phyloP scores from a whole-genome alignment of 2,888 invertebrate species.

The Dimorphilus gyrociliatus region DNA sequence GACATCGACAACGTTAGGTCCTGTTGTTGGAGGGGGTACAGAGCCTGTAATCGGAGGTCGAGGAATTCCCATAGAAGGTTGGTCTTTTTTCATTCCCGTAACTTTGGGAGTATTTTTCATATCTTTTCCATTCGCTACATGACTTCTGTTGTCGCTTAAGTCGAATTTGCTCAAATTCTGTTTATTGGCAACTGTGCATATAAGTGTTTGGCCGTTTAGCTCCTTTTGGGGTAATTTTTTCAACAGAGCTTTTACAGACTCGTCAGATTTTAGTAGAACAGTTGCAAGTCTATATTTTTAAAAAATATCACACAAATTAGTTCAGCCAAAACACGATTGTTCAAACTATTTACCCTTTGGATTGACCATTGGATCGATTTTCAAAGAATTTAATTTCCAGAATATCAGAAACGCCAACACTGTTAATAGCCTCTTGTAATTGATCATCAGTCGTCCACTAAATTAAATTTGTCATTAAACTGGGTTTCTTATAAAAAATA shows the following conservation, averaged over 20 bases:
- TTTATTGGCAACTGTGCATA: conserved; percentile 86
- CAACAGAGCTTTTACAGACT: conserved; percentile 69
- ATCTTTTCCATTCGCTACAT: conserved; percentile 10
- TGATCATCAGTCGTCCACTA: conserved; percentile 98
- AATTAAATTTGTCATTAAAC: conserved; percentile 16
- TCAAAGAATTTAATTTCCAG: conserved; percentile 98
- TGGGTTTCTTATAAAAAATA: neutral
- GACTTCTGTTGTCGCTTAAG: conserved; percentile 32
- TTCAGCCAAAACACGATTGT: neutral
- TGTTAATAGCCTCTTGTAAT: conserved; percentile 70
- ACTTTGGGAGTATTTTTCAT: too few species aligned
- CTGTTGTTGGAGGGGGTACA: too few species aligned
- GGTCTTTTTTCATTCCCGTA: too few species aligned
- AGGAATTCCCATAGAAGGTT: too few species aligned
- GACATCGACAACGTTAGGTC: too few species aligned
- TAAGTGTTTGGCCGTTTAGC: conserved; percentile 82
- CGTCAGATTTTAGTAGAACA: conserved; percentile 78
- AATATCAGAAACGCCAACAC: conserved; percentile 70
- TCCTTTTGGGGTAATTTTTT: conserved; percentile 87
- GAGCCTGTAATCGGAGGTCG: too few species aligned
- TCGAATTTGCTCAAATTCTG: conserved; percentile 53
- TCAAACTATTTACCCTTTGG: conserved; percentile 53
- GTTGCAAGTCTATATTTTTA: conserved; percentile 56
- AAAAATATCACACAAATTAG: conserved; percentile 1
- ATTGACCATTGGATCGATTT: conserved; percentile 93